A percentile compares a stretch with the other conserved stretches of the same genome.
Evolutionary conservation across 2,888 invertebrate genomes (phyloP).

Genomic region (Pharmacophagus antenor): DNA sequence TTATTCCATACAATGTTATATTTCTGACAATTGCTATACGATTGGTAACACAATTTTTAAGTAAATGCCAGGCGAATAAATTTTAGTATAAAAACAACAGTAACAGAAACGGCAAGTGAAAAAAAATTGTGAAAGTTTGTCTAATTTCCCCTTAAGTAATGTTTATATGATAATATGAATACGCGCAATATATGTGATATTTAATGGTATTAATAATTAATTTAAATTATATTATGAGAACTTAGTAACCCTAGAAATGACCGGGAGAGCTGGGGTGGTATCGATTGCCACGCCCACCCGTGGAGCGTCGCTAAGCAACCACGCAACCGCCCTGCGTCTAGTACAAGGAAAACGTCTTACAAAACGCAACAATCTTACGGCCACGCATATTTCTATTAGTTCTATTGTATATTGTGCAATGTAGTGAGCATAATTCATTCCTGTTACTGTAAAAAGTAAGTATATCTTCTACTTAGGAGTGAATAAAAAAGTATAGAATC

Average conservation of each 20-base stretch:
- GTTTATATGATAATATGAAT: too few species aligned
- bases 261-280: constrained; percentile 76
- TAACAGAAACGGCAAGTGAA: too few species aligned
- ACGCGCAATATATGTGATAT: neutral
- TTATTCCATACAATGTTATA: too few species aligned
- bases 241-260: constrained; percentile 42
- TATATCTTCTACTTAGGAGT: neutral
- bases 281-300: constrained; percentile 86
- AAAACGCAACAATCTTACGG: constrained; percentile 24
- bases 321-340: constrained; percentile 42
- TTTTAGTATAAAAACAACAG: too few species aligned
- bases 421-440: neutral
- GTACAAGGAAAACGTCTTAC: constrained; percentile 35
- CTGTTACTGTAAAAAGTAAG: neutral
- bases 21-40: too few species aligned
- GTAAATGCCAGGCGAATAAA: too few species aligned
- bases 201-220: neutral
- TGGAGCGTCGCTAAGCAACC: constrained; percentile 80
- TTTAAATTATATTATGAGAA: constrained; percentile 5
- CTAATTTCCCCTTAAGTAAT: too few species aligned
- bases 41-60: too few species aligned
- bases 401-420: constrained; percentile 7
- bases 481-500: neutral
- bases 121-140: too few species aligned
- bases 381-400: constrained; percentile 10